These are phyloP conservation scores for Papilio protenor DNA, from an alignment of 2,888 invertebrate genomes.

Conservation along the genomic window DNA sequence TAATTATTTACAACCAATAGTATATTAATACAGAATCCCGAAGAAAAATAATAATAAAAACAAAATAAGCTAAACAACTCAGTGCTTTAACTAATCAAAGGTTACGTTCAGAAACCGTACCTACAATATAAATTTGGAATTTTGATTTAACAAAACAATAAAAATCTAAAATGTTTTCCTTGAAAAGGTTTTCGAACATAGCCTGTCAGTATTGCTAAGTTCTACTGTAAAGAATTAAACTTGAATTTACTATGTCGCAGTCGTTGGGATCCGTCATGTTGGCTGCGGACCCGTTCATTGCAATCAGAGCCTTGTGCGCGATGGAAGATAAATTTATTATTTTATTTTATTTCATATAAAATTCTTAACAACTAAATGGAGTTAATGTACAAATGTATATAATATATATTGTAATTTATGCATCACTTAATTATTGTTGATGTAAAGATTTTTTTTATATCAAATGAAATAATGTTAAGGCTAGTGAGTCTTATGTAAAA, in stretches of 20 bases:
- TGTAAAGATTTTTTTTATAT: neutral
- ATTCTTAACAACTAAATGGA: neutral
- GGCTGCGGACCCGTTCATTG: conserved; percentile 79
- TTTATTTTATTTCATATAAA: conserved; percentile 40
- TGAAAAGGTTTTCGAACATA: conserved; percentile 81
- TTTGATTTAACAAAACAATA: conserved; percentile 34
- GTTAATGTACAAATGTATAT: neutral
- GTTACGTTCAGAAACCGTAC: conserved; percentile 82
- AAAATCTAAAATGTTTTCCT: conserved; percentile 46
- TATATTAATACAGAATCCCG: conserved; percentile 41
- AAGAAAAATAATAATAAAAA: conserved; percentile 38
- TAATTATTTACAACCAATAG: neutral
- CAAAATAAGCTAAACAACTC: conserved; percentile 14
- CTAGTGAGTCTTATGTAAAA: neutral
- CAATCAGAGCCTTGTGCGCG: conserved; percentile 76
- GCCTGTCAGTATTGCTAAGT: conserved; percentile 72
- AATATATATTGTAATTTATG: neutral
- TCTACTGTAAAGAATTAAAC: conserved; percentile 64
- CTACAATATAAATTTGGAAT: conserved; percentile 57
- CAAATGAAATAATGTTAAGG: neutral
- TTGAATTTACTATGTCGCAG: conserved; percentile 72
- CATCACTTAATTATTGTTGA: neutral
- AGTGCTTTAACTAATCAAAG: conserved; percentile 55
- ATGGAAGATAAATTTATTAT: conserved; percentile 68
- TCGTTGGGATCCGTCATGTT: conserved; percentile 73